A percentile compares a stretch with the other conserved stretches of the same genome.
These are phyloP conservation scores for Meiosimyza decipiens DNA, from an alignment of 2,888 invertebrate genomes.

Conservation along the genomic window DNA sequence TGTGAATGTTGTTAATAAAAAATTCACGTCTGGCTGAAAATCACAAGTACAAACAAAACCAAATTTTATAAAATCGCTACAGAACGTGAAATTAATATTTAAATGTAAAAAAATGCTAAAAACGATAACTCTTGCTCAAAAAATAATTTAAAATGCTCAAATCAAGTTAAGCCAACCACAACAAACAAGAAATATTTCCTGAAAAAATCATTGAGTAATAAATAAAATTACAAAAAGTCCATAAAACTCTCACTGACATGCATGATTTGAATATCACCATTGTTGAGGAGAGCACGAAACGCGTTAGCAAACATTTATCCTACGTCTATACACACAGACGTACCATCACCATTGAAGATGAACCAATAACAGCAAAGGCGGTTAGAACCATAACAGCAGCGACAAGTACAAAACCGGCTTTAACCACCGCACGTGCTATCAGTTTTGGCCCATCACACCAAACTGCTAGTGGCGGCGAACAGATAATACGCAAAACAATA, in stretches of 20 bases:
- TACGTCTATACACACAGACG: constrained; percentile 46
- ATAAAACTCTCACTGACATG: constrained; percentile 39
- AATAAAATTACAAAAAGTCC: background rate
- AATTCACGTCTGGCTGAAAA: too few species aligned
- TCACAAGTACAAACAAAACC: too few species aligned
- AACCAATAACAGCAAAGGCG: constrained; percentile 35
- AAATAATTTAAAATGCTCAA: too few species aligned
- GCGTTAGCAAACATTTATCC: constrained; percentile 46
- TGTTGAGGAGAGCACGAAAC: constrained; percentile 49
- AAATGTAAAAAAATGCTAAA: too few species aligned
- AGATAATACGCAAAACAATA: constrained; percentile 16
- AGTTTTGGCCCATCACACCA: background rate
- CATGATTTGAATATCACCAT: constrained; percentile 48
- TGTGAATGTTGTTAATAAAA: too few species aligned
- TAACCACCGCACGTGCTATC: background rate
- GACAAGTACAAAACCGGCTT: background rate
- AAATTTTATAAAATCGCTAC: too few species aligned
- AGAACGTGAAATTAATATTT: too few species aligned
- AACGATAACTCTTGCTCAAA: too few species aligned
- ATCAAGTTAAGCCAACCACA: too few species aligned
- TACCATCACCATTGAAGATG: constrained; percentile 47
- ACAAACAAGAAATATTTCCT: background rate
- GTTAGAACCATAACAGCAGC: constrained; percentile 27
- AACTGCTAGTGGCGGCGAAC: background rate
- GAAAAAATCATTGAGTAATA: background rate